phyloP scores from a whole-genome alignment of 2,797 vertebrate genomes.

The Bovichtus variegatus region DNA sequence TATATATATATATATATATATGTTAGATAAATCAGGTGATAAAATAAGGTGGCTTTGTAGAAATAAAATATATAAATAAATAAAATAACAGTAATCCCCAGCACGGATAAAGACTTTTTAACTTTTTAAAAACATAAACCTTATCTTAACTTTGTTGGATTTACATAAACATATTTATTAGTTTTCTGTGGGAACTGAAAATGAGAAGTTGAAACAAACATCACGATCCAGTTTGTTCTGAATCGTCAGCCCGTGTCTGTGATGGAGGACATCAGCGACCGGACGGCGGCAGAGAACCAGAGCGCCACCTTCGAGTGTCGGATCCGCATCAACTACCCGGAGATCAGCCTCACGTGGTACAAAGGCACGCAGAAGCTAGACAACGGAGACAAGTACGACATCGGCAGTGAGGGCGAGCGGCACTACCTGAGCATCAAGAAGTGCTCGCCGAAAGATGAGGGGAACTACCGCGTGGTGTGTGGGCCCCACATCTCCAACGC shows the following conservation, averaged over 20 bases:
- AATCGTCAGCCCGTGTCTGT: slow-evolving; percentile 91
- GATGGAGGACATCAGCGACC: slow-evolving; percentile 92
- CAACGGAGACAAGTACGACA: slow-evolving; percentile 90
- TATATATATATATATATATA: too few species aligned
- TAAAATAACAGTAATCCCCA: too few species aligned
- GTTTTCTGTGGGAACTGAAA: too few species aligned
- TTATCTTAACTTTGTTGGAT: too few species aligned
- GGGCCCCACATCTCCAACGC: slow-evolving; percentile 97
- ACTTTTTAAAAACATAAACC: too few species aligned
- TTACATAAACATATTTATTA: too few species aligned
- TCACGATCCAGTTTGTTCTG: too few species aligned
- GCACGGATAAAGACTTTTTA: too few species aligned
- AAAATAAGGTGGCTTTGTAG: too few species aligned
- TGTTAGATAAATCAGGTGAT: too few species aligned
- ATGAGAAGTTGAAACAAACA: too few species aligned
- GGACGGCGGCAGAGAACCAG: slow-evolving; percentile 86
- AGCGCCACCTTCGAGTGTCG: slow-evolving; percentile 92
- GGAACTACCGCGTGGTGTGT: slow-evolving; percentile 95
- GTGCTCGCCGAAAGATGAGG: slow-evolving; percentile 92
- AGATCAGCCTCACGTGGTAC: slow-evolving; percentile 97
- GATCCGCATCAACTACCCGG: slow-evolving; percentile 96
- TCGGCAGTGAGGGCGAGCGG: slow-evolving; percentile 88
- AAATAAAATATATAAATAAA: too few species aligned
- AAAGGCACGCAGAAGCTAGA: slow-evolving; percentile 96
- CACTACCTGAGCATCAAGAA: slow-evolving; percentile 91